A percentile compares a stretch with the other conserved stretches of the same genome.
Evolutionary conservation across 2,113 vertebrate genomes (phyloP).

Genomic region (Diadophis punctatus): DNA sequence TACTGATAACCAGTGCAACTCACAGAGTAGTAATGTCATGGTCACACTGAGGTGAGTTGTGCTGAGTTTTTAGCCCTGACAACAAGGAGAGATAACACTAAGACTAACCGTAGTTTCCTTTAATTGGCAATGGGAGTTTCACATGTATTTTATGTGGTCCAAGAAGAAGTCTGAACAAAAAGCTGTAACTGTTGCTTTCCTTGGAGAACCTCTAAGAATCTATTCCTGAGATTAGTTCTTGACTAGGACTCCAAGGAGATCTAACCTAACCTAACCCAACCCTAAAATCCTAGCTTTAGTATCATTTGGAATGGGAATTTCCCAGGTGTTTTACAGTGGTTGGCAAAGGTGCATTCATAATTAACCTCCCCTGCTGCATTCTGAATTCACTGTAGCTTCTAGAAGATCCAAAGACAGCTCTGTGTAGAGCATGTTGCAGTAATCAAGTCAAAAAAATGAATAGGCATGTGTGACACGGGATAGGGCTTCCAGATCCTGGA

Average conservation of each 20-base stretch:
- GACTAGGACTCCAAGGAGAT: not conserved
- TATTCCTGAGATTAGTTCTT: not conserved
- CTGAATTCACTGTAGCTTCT: not conserved
- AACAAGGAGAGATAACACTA: not conserved
- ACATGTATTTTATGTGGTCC: not conserved
- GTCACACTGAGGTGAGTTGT: not conserved
- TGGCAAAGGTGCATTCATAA: not conserved
- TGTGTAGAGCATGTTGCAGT: not conserved
- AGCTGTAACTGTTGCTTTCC: not conserved
- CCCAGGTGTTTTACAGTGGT: not conserved
- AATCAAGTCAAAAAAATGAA: not conserved
- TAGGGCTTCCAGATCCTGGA: not conserved
- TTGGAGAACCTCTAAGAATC: not conserved
- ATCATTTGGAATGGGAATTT: not conserved
- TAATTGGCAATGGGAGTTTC: not conserved
- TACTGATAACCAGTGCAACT: not conserved
- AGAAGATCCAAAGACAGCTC: not conserved
- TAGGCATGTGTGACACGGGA: not conserved
- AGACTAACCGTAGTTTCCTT: not conserved
- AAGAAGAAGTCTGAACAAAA: not conserved
- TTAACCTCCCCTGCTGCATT: not conserved
- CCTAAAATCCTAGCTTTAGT: not conserved
- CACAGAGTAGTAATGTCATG: not conserved
- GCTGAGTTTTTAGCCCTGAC: not conserved
- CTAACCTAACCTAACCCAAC: not conserved